phyloP scores from a whole-genome alignment of 2,113 vertebrate genomes.

The Danionella cerebrum region DNA sequence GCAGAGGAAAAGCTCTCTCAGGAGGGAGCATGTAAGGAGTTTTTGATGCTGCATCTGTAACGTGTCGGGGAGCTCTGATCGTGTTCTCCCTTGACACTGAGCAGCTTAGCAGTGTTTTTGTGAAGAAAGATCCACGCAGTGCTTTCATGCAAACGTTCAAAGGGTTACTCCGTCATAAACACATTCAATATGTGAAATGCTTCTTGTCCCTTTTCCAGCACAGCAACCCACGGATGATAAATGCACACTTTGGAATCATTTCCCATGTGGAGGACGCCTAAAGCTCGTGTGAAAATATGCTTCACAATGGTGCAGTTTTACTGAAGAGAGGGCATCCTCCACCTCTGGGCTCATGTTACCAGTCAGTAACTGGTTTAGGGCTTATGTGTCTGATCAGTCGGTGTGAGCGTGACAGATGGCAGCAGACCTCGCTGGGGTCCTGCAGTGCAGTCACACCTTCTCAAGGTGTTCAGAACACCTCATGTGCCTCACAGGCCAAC shows the following conservation, averaged over 20 bases:
- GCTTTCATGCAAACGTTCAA: not conserved
- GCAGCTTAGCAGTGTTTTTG: constrained; percentile 52
- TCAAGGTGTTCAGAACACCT: too few relatives aligned
- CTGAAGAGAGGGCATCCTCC: too few relatives aligned
- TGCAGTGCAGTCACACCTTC: too few relatives aligned
- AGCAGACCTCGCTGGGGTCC: too few relatives aligned
- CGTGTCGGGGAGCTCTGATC: constrained; percentile 37
- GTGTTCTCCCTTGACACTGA: constrained; percentile 43
- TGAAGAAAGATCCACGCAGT: constrained; percentile 48
- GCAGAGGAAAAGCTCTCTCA: constrained; percentile 14
- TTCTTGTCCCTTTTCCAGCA: not conserved
- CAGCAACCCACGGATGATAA: constrained; percentile 6
- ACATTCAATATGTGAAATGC: not conserved
- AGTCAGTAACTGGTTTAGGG: too few relatives aligned
- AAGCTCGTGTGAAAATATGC: not conserved
- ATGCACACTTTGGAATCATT: not conserved
- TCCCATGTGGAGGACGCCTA: not conserved
- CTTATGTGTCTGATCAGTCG: too few relatives aligned
- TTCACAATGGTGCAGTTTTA: not conserved
- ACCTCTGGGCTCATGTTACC: too few relatives aligned
- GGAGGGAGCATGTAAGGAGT: constrained; percentile 46
- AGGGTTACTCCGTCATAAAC: constrained; percentile 17
- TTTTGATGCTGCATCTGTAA: constrained; percentile 50
- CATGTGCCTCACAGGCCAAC: too few relatives aligned
- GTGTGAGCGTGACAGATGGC: too few relatives aligned